phyloP scores from a whole-genome alignment of 2,797 vertebrate genomes.

The Hypotaenidia okinawae region DNA sequence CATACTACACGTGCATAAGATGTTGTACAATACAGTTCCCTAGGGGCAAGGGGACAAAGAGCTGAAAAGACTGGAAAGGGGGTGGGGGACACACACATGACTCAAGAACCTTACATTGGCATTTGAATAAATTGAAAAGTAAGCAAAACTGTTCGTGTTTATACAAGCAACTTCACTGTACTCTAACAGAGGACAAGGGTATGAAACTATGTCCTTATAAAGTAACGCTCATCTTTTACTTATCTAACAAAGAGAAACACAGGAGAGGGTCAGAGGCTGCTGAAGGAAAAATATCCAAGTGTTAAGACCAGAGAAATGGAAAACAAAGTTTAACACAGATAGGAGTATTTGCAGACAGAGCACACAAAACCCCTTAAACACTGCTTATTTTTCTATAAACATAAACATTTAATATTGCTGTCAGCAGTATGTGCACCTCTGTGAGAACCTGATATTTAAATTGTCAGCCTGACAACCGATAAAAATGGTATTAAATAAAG shows the following conservation, averaged over 20 bases:
- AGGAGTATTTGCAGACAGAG: background rate
- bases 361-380: background rate
- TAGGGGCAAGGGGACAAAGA: background rate
- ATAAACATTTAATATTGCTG: background rate
- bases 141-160: conserved; percentile 67
- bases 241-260: conserved; percentile 71
- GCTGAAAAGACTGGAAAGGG: background rate
- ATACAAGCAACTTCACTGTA: conserved; percentile 65
- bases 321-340: conserved; percentile 44
- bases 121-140: conserved; percentile 67
- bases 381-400: background rate
- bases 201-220: conserved; percentile 73
- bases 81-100: background rate
- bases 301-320: conserved; percentile 46
- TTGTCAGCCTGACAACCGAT: background rate
- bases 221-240: conserved; percentile 73
- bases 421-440: background rate
- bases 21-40: background rate
- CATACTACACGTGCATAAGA: background rate
- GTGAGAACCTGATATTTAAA: background rate
- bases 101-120: background rate
- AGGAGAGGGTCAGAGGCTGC: conserved; percentile 56
- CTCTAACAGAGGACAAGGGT: conserved; percentile 57
- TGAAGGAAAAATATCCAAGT: conserved; percentile 36
- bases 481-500: background rate